Conservation (phyloP, 2,113 vertebrate genomes). For the Cinclus cinclus region DNA sequence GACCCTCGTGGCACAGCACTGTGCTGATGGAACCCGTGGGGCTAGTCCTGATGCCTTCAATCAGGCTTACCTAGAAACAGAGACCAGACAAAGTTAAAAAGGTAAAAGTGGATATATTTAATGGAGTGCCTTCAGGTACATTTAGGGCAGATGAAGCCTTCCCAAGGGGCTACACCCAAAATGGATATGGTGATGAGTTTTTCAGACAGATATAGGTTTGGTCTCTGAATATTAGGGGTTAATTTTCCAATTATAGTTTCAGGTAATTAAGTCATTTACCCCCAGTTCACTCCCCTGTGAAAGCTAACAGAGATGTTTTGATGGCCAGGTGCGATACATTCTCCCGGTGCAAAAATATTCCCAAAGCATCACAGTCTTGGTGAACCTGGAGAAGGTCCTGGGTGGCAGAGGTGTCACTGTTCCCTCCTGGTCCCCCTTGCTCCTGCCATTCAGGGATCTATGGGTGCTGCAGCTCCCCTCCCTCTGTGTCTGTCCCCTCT, state of each 20-base stretch:
- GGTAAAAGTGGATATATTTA: not conserved
- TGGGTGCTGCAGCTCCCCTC: not conserved
- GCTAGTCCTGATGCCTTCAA: not conserved
- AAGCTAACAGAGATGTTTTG: not conserved
- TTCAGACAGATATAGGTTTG: not conserved
- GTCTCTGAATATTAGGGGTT: not conserved
- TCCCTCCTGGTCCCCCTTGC: rapidly evolving
- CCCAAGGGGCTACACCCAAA: not conserved
- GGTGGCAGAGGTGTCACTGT: not conserved
- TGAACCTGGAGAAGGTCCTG: not conserved
- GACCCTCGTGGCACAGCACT: rapidly evolving
- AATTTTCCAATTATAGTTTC: not conserved
- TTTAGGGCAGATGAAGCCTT: not conserved
- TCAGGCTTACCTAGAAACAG: not conserved
- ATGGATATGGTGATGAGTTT: not conserved
- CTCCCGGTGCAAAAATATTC: not conserved
- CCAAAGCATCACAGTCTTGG: not conserved
- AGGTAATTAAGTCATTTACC: not conserved
- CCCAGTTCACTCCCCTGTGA: not conserved
- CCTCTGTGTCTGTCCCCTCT: not conserved
- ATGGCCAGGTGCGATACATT: not conserved
- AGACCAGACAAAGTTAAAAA: not conserved
- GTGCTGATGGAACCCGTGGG: not conserved
- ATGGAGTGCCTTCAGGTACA: not conserved
- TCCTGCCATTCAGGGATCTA: not conserved